Evolutionary conservation across 2,113 vertebrate species (phyloP), one percentile per base, ranked within the genome.

Genomic region (Apteryx mantelli): DNA sequence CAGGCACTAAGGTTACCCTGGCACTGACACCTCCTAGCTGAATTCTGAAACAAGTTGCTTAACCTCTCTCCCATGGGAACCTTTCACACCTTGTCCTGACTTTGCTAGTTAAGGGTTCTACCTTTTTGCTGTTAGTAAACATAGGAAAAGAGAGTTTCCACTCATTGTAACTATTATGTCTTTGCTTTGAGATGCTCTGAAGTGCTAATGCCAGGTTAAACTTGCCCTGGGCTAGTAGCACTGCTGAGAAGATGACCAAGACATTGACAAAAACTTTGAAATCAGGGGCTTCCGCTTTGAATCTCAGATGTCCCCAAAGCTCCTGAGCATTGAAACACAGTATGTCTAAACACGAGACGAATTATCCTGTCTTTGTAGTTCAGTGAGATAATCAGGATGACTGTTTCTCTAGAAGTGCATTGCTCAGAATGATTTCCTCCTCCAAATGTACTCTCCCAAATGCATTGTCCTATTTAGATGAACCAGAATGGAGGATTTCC

Each of bases 401-500:
- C 42, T 13, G 2, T 79, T 82, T 79, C 25, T 81, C 15, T 68
- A n/a, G 40, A 38, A 64, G 3, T 13, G 21, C 40, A 14, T 46
- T 89, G 25, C 55, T 42, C 34, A 5, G 46, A 75, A 42, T 30
- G 19, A n/a, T 61, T 50, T 68, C 36, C 28, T 25, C 8, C 26
- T 82, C 21, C 65, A 36, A 15, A 16, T 18, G 17, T 55, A 7
- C 19, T 83, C 15, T 77, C 26, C 17, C 6, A n/a, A 30, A 78
- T 19, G 25, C 19, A 3, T 68, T 68, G 21, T 3, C 7, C 0
- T 2, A 6, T 7, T 7, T 14, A 16, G n/a, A 2, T 38, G 24
- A 50, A 42, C 4, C 7, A 40, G 30, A 1, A 3, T 52, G 36
- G 36, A 64, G 15, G 15, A 58, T 70, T 66, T 63, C 15, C 30